A percentile compares a stretch with the other conserved stretches of the same genome.
phyloP scores from a whole-genome alignment of 2,113 vertebrate genomes.

The Lepisosteus oculatus region DNA sequence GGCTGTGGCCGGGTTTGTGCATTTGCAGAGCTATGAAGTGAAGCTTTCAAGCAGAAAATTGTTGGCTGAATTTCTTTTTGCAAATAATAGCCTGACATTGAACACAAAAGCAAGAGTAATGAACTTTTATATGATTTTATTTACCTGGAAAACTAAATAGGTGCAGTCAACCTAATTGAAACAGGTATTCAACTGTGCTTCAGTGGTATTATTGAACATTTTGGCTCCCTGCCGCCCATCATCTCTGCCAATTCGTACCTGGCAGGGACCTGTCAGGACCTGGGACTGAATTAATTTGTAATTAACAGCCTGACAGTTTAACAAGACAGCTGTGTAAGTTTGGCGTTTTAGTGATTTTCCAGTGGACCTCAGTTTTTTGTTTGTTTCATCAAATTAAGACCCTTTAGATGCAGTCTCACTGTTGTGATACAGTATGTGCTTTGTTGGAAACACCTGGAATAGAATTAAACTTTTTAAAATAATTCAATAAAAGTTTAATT shows the following conservation, averaged over 20 bases:
- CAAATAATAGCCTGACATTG: neutral
- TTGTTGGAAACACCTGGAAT: neutral
- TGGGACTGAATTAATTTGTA: neutral
- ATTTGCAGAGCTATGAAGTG: neutral
- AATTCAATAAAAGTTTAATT: too few relatives aligned
- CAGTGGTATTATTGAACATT: too few relatives aligned
- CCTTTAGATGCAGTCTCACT: neutral
- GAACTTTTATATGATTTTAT: neutral
- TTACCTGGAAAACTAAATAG: neutral
- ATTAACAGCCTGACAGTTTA: neutral
- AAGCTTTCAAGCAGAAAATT: neutral
- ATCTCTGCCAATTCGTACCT: too few relatives aligned
- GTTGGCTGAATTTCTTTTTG: neutral
- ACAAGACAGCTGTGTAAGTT: neutral
- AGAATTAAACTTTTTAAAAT: neutral
- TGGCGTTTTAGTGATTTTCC: neutral
- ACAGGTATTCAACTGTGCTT: neutral
- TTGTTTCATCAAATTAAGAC: neutral
- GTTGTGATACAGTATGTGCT: neutral
- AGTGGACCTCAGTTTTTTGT: neutral
- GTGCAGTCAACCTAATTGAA: neutral
- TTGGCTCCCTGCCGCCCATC: too few relatives aligned
- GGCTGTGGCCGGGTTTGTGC: slow-evolving; percentile 12
- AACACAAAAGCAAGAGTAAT: neutral
- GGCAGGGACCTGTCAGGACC: neutral